Conservation (phyloP, 2,888 invertebrate genomes). For the Mayetiola destructor region DNA sequence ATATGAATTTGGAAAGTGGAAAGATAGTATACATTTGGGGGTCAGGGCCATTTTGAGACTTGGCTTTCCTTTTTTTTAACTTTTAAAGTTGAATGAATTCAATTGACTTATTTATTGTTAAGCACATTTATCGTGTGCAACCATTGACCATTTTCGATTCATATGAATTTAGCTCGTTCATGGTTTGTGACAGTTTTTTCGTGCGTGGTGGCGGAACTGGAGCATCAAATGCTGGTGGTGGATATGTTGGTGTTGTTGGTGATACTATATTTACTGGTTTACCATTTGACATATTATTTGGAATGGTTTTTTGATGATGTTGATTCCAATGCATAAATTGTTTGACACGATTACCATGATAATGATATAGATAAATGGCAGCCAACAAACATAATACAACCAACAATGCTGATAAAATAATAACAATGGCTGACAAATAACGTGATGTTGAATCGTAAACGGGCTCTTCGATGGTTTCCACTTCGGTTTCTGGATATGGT, state of each 20-base stretch:
- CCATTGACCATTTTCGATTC: background rate
- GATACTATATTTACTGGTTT: background rate
- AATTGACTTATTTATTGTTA: no score
- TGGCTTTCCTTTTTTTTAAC: no score
- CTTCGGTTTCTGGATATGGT: slow-evolving; percentile 17
- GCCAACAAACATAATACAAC: slow-evolving; percentile 49
- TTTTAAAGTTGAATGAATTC: no score
- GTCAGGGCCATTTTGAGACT: no score
- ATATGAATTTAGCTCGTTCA: slow-evolving; percentile 22
- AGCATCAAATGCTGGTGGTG: slow-evolving; percentile 18
- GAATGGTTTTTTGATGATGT: slow-evolving; percentile 21
- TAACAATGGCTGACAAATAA: slow-evolving; percentile 44
- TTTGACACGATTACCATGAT: slow-evolving; percentile 54
- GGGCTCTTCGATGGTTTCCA: slow-evolving; percentile 24
- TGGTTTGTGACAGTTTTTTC: slow-evolving; percentile 25
- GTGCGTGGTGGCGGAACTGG: slow-evolving; percentile 30
- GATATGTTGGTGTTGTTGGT: slow-evolving; percentile 11
- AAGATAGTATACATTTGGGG: no score
- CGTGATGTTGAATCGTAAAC: slow-evolving; percentile 18
- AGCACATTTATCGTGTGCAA: background rate
- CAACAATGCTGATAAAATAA: slow-evolving; percentile 46
- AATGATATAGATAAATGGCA: slow-evolving; percentile 59
- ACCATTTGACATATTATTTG: slow-evolving; percentile 3
- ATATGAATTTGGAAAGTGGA: no score
- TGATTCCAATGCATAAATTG: slow-evolving; percentile 41